Evolutionary conservation across 2,113 vertebrate species (phyloP).

Genomic region (Alethe castanea): DNA sequence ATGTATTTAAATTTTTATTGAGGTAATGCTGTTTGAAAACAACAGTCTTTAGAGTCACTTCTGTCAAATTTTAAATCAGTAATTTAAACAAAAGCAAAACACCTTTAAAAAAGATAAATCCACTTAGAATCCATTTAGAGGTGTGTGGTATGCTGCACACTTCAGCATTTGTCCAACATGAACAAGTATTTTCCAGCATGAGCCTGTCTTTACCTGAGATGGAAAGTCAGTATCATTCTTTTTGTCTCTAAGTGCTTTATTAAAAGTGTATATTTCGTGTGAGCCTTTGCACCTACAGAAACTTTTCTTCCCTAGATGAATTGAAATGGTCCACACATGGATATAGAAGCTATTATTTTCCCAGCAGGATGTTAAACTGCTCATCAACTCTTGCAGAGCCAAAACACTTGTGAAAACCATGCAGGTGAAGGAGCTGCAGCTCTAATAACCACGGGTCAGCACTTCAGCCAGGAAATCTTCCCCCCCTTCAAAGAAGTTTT

Average conservation of each 20-base stretch:
- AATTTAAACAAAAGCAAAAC: not conserved
- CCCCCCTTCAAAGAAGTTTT: not conserved
- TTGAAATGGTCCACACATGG: not conserved
- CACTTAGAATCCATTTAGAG: not conserved
- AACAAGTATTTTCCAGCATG: not conserved
- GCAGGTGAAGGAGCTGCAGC: not conserved
- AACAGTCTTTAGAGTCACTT: not conserved
- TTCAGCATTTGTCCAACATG: not conserved
- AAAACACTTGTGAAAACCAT: not conserved
- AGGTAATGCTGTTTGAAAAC: not conserved
- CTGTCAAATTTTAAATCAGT: not conserved
- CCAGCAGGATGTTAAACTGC: slow-evolving; percentile 37
- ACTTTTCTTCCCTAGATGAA: not conserved
- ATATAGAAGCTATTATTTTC: slow-evolving; percentile 32
- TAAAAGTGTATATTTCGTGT: not conserved
- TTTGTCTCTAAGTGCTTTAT: not conserved
- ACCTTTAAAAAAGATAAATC: not conserved
- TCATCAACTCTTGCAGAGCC: slow-evolving; percentile 14
- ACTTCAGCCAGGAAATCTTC: not conserved
- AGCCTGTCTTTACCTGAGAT: not conserved
- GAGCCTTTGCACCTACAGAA: not conserved
- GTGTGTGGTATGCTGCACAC: not conserved
- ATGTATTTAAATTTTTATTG: not conserved
- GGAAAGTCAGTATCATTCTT: not conserved
- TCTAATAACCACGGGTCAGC: not conserved